Evolutionary conservation across 2,113 vertebrate genomes (phyloP), one percentile per base, ranked within the genome.

Genomic region (Mustela nigripes): DNA sequence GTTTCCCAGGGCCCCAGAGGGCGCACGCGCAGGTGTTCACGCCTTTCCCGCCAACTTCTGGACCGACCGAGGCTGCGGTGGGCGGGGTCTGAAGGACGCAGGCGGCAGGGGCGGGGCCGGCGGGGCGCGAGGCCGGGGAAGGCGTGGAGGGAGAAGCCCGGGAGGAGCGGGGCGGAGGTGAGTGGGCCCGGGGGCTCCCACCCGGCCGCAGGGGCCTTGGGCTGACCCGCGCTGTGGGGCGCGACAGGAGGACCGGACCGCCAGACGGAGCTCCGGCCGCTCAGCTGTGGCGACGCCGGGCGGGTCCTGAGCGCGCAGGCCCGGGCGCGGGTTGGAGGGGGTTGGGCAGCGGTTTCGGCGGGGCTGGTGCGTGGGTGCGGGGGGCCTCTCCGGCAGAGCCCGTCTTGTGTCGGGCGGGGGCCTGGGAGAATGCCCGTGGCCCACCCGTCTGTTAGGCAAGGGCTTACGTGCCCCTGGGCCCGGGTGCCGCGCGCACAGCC

Each of bases 61-160:
- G 53, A 56, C 1, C 45, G 63, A 15, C 11, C 4, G 18, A 79
- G 42, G 73, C 11, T 11, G 26, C 16, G 28, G 79, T 67, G 1
- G 28, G 31, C 18, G 21, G n/a, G 62, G 53, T 3, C 10, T n/a
- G 67, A n/a, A 4, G 67, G 67, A 69, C 67, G 67, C 33, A 19
- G 33, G 67, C 67, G 67, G 67, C 67, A 19, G 67, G 67, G 67
- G 67, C 33, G 67, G 2, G 6, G 28, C 73, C 7, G 8, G 22
- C n/a, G 9, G 24, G 1, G 36, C 36, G 11, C 15, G 12, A 14
- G 58, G 53, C 50, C 22, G 0, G 9, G 5, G 28, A 31, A 1
- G 5, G 18, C 2, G 7, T 16, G 1, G 7, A 45, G 36, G 6
- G 28, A 1, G 63, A 42, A 0, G 26, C 11, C 0, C 58, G n/a